Evolutionary conservation across 2,113 vertebrate species (phyloP).

Genomic region (Hemicordylus capensis): DNA sequence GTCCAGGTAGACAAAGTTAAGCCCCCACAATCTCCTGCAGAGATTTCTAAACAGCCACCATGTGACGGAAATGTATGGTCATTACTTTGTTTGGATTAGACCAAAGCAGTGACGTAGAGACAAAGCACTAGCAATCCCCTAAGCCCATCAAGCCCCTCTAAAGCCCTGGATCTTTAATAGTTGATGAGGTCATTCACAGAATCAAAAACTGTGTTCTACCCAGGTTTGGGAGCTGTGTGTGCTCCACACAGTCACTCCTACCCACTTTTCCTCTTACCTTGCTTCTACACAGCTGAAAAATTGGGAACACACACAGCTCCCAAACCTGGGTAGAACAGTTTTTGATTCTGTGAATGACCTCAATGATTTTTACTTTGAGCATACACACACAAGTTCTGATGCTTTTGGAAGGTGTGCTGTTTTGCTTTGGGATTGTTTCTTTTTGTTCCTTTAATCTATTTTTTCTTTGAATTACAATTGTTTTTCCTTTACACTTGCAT

Average conservation of each 20-base stretch:
- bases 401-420: conserved; percentile 37
- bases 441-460: conserved; percentile 42
- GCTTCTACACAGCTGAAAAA: too few relatives aligned
- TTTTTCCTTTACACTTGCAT: conserved; percentile 4
- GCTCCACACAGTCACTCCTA: too few relatives aligned
- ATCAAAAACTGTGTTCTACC: too few relatives aligned
- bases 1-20: fast-evolving
- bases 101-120: conserved; percentile 63
- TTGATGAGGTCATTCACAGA: too few relatives aligned
- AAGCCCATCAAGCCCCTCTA: conserved; percentile 63
- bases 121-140: conserved; percentile 63
- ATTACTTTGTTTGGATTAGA: conserved; percentile 48
- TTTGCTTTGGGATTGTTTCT: neutral
- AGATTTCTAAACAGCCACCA: neutral
- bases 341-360: too few relatives aligned
- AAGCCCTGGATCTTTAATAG: conserved; percentile 62
- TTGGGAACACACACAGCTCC: too few relatives aligned
- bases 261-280: too few relatives aligned
- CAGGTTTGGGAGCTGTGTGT: too few relatives aligned
- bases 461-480: conserved; percentile 46
- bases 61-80: conserved; percentile 42
- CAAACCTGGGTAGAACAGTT: too few relatives aligned
- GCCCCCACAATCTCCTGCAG: neutral
- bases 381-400: conserved; percentile 30
- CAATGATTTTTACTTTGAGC: conserved; percentile 58